Percentiles rank a stretch among this genome's conserved stretches.
These are phyloP conservation scores for Tangara arthus DNA, from an alignment of 2,797 vertebrate species.

Conservation along the genomic window DNA sequence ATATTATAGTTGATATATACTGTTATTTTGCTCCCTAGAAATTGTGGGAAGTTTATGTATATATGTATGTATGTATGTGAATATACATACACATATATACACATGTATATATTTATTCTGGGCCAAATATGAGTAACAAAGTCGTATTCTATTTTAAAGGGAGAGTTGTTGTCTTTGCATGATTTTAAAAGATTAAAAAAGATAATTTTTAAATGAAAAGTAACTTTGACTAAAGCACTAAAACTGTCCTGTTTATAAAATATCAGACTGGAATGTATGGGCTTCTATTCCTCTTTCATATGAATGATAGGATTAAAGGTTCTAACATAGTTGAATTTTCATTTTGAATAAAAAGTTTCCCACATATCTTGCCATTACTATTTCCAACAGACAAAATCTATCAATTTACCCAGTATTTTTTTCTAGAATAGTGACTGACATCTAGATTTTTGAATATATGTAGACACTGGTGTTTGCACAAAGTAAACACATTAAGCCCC, in stretches of 20 bases:
- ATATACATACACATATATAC: not conserved
- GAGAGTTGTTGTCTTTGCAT: not conserved
- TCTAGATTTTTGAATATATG: not conserved
- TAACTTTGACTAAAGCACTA: not conserved
- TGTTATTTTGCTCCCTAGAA: not conserved
- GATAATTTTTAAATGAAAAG: not conserved
- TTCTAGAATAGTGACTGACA: not conserved
- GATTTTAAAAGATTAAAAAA: not conserved
- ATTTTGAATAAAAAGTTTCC: not conserved
- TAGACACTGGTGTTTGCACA: not conserved
- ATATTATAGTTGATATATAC: not conserved
- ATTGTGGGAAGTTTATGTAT: not conserved
- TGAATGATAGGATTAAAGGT: not conserved
- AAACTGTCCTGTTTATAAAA: not conserved
- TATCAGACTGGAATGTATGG: rapidly evolving
- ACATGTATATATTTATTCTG: not conserved
- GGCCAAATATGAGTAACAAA: not conserved
- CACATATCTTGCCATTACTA: not conserved
- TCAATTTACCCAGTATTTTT: not conserved
- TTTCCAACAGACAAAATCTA: not conserved
- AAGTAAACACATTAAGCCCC: not conserved
- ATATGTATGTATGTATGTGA: not conserved
- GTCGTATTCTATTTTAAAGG: not conserved
- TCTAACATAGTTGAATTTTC: not conserved
- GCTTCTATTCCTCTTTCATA: not conserved